phyloP scores from a whole-genome alignment of 2,113 vertebrate species.

The Cheilinus undulatus region DNA sequence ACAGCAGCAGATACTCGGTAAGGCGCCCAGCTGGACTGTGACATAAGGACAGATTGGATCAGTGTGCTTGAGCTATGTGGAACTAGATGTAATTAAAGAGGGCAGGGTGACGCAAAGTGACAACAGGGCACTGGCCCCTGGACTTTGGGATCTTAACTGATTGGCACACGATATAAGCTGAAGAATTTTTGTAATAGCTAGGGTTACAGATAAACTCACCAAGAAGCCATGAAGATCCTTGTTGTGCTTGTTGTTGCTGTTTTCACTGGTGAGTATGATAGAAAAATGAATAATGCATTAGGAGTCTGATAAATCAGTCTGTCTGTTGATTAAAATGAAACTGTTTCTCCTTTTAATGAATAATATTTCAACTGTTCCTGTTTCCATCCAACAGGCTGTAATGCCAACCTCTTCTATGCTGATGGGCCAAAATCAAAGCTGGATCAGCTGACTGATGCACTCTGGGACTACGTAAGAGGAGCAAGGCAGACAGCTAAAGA shows the following conservation, averaged over 20 bases:
- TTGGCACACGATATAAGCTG: too few relatives aligned
- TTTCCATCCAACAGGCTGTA: conserved; percentile 73
- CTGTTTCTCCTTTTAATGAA: too few relatives aligned
- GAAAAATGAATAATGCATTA: neutral
- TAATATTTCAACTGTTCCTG: conserved; percentile 1
- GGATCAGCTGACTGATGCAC: conserved; percentile 80
- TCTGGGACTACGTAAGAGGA: conserved; percentile 81
- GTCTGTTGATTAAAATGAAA: too few relatives aligned
- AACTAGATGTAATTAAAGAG: conserved; percentile 23
- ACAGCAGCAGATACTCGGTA: neutral
- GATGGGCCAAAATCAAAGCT: conserved; percentile 83
- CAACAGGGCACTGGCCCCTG: too few relatives aligned
- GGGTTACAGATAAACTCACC: conserved; percentile 43
- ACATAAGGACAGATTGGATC: neutral
- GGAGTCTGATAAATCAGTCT: too few relatives aligned
- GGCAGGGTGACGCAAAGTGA: too few relatives aligned
- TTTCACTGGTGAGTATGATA: conserved; percentile 71
- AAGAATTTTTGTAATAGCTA: too few relatives aligned
- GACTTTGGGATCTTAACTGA: conserved; percentile 66
- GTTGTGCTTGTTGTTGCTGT: conserved; percentile 16
- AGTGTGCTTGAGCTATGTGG: neutral
- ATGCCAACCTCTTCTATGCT: conserved; percentile 82
- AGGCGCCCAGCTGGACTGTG: too few relatives aligned
- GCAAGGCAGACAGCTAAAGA: rapidly evolving
- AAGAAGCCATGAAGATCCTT: conserved; percentile 3